Percentiles rank a stretch among this genome's conserved stretches.
phyloP scores from a whole-genome alignment of 1,140 invertebrate species.

The Dendroctonus valens region DNA sequence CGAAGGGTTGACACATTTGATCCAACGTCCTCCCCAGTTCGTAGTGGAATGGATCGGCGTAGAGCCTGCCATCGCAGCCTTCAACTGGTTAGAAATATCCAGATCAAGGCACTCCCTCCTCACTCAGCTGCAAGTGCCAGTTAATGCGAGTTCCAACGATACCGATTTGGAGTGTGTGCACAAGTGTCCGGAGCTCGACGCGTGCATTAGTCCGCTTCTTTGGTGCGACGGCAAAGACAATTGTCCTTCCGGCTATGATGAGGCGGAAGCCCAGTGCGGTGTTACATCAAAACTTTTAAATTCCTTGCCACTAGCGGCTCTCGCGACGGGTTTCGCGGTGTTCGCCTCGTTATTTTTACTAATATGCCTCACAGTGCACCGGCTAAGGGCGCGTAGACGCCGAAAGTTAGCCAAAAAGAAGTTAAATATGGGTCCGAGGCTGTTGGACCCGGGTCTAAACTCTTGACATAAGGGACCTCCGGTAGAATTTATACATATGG shows the following conservation, averaged over 20 bases:
- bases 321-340: constrained; percentile 58
- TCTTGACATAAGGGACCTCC: constrained; percentile 84
- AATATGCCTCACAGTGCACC: constrained; percentile 52
- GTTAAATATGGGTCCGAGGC: constrained; percentile 50
- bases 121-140: constrained; percentile 58
- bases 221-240: constrained; percentile 86
- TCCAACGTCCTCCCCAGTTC: constrained; percentile 58
- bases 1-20: constrained; percentile 39
- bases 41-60: constrained; percentile 71
- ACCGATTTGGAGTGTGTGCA: constrained; percentile 64
- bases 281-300: constrained; percentile 51
- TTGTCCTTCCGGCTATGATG: constrained; percentile 83
- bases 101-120: constrained; percentile 62
- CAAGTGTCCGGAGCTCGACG: constrained; percentile 84
- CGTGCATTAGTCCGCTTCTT: constrained; percentile 78
- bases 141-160: constrained; percentile 57
- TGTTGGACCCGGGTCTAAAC: constrained; percentile 46
- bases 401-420: constrained; percentile 57
- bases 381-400: constrained; percentile 47
- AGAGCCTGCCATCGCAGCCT: constrained; percentile 66
- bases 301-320: constrained; percentile 53
- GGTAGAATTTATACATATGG: constrained; percentile 86
- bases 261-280: constrained; percentile 70
- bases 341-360: constrained; percentile 57
- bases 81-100: constrained; percentile 72